Conservation (phyloP, 2,113 vertebrate species). For the Xyrauchen texanus region DNA sequence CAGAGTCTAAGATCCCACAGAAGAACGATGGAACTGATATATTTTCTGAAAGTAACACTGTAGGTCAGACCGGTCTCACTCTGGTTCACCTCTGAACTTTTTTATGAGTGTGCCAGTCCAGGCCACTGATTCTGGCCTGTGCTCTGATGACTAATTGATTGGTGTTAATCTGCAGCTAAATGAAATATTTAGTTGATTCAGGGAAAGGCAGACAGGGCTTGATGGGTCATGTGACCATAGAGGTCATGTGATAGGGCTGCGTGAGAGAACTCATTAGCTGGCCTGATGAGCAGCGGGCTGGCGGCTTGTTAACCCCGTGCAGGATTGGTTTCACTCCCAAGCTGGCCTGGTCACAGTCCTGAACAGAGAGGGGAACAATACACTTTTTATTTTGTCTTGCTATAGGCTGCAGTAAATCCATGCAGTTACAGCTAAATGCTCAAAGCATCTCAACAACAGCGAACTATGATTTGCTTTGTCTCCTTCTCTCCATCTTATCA, state of each 20-base stretch:
- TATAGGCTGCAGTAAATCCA: neutral
- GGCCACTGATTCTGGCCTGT: conserved; percentile 49
- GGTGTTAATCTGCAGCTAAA: conserved; percentile 57
- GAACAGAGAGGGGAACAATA: conserved; percentile 1
- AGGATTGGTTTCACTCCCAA: conserved; percentile 53
- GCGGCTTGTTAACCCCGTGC: conserved; percentile 44
- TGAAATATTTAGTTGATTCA: conserved; percentile 58
- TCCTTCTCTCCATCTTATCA: conserved; percentile 38
- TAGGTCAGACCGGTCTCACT: conserved; percentile 11
- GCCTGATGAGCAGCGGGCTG: conserved; percentile 50
- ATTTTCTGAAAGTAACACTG: neutral
- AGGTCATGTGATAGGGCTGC: conserved; percentile 54
- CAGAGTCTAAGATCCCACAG: neutral
- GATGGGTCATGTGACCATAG: conserved; percentile 53
- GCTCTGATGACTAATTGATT: conserved; percentile 61
- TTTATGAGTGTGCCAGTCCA: conserved; percentile 44
- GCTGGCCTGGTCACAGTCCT: conserved; percentile 48
- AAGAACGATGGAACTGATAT: neutral
- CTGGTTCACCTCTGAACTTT: conserved; percentile 44
- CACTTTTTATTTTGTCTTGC: conserved; percentile 15
- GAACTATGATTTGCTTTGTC: conserved; percentile 18
- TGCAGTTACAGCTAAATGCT: conserved; percentile 39
- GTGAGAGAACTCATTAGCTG: conserved; percentile 56
- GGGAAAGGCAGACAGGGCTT: conserved; percentile 51
- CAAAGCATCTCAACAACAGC: neutral